A percentile compares a stretch with the other conserved stretches of the same genome.
These are phyloP conservation scores for Tethya wilhelma DNA, from an alignment of 37 sponge, comb jelly and placozoan species.

Conservation along the genomic window DNA sequence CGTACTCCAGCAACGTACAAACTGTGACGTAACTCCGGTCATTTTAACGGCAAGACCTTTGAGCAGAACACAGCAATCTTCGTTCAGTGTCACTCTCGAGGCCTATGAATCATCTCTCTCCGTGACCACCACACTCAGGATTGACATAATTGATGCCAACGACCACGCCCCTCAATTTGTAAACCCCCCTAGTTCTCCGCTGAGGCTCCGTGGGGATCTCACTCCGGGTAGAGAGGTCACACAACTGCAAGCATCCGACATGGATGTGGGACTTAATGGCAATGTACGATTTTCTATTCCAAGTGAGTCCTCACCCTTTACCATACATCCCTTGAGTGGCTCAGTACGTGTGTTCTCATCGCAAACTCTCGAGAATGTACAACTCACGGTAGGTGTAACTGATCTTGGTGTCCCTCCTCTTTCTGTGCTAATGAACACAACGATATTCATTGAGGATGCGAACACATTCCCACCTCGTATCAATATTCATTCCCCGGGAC, in stretches of 20 bases:
- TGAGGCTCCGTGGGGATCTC: conserved; percentile 10
- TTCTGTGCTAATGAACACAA: conserved; percentile 6
- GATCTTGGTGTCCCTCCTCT: conserved; percentile 49
- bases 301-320: not conserved
- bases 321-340: conserved; percentile 40
- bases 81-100: conserved; percentile 40
- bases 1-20: not conserved
- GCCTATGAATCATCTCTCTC: conserved; percentile 4
- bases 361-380: not conserved
- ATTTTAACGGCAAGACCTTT: conserved; percentile 22
- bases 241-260: conserved; percentile 39
- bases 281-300: conserved; percentile 11
- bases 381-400: conserved; percentile 15
- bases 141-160: conserved; percentile 58
- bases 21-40: conserved; percentile 22
- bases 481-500: conserved; percentile 31
- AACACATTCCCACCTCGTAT: conserved; percentile 53
- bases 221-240: conserved; percentile 7
- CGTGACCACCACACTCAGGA: conserved; percentile 31
- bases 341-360: conserved; percentile 8
- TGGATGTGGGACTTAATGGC: conserved; percentile 43
- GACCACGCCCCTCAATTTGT: conserved; percentile 45
- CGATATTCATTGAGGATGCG: conserved; percentile 48
- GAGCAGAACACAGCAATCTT: not conserved
- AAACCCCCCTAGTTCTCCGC: not conserved